These are phyloP conservation scores for Burhinus oedicnemus DNA, from an alignment of 2,113 vertebrate species.

Conservation along the genomic window DNA sequence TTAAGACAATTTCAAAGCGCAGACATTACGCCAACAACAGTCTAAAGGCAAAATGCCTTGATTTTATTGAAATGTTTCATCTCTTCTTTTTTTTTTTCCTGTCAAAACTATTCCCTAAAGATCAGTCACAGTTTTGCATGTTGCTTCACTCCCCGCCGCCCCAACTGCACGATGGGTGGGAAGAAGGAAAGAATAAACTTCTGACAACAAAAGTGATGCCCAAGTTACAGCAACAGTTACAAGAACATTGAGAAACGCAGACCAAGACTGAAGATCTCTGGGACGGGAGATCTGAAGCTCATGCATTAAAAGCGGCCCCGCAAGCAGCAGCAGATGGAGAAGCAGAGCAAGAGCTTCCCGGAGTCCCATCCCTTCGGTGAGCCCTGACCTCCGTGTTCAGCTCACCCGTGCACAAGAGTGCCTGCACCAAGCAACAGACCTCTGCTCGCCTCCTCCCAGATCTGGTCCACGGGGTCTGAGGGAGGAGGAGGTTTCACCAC, in stretches of 20 bases:
- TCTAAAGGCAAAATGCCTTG: not conserved
- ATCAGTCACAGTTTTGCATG: not conserved
- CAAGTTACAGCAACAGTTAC: too few relatives aligned
- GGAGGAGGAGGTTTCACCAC: not conserved
- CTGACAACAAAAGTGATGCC: too few relatives aligned
- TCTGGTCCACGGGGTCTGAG: accelerated
- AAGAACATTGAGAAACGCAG: too few relatives aligned
- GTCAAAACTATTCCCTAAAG: not conserved
- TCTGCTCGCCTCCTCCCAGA: not conserved
- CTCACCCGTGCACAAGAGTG: too few relatives aligned
- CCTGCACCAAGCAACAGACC: not conserved
- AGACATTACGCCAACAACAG: not conserved
- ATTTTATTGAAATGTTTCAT: not conserved
- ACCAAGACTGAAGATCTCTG: not conserved
- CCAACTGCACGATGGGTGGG: too few relatives aligned
- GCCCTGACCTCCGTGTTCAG: too few relatives aligned
- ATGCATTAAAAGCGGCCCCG: not conserved
- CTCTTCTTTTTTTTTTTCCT: not conserved
- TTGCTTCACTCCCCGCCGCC: not conserved
- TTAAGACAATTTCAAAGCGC: not conserved
- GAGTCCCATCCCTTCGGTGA: not conserved
- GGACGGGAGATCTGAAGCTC: not conserved
- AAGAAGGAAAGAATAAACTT: not conserved
- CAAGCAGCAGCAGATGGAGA: not conserved
- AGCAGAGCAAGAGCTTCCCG: not conserved